These are phyloP conservation scores for Naja naja DNA, from an alignment of 2,113 vertebrate genomes.

Conservation along the genomic window DNA sequence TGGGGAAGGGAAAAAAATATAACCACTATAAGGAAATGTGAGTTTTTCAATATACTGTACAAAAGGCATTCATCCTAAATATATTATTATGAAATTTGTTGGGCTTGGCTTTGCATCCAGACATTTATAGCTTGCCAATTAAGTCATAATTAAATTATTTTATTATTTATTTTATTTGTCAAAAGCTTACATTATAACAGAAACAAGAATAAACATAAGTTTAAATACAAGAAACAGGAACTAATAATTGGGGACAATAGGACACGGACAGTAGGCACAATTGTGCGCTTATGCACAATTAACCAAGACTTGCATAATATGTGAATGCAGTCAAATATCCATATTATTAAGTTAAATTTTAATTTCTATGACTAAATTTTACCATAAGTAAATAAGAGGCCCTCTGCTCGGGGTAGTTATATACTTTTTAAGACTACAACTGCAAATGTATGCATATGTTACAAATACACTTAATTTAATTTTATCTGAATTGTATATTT, in stretches of 20 bases:
- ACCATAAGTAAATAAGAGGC: not conserved
- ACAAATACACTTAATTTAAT: not conserved
- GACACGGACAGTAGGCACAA: too few species aligned
- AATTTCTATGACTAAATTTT: not conserved
- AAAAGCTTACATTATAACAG: too few species aligned
- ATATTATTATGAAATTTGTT: not conserved
- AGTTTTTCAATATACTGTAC: constrained; percentile 3
- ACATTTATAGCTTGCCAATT: not conserved
- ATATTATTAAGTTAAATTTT: not conserved
- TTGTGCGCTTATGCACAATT: not conserved
- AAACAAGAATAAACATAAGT: too few species aligned
- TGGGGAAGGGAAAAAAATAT: constrained; percentile 1
- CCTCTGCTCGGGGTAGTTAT: not conserved
- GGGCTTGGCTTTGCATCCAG: not conserved
- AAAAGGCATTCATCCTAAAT: not conserved
- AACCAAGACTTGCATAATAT: not conserved
- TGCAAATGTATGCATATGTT: not conserved
- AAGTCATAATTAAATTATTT: not conserved
- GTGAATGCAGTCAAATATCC: not conserved
- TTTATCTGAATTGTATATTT: not conserved
- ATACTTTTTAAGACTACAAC: not conserved
- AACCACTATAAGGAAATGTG: not conserved
- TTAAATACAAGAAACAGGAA: too few species aligned
- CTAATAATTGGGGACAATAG: too few species aligned
- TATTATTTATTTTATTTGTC: too few species aligned